These are phyloP conservation scores for Spilosoma lubricipeda DNA, from an alignment of 2,888 invertebrate genomes.

Conservation along the genomic window DNA sequence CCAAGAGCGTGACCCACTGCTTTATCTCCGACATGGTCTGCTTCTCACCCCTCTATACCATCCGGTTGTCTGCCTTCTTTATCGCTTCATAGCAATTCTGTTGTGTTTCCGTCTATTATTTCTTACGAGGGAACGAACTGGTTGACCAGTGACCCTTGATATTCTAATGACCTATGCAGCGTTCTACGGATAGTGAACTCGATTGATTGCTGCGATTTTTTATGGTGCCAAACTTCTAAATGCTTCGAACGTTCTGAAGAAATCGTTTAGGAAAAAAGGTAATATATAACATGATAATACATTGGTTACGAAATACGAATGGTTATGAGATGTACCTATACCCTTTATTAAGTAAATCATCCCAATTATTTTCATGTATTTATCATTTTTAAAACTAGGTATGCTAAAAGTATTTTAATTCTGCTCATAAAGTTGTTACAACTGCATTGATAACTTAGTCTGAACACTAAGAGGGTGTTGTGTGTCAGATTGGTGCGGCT, in stretches of 20 bases:
- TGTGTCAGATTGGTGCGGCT: too few relatives aligned
- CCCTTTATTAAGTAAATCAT: too few relatives aligned
- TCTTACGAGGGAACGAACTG: conserved; percentile 67
- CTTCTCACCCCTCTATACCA: conserved; percentile 71
- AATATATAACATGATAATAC: background rate
- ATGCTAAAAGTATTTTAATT: too few relatives aligned
- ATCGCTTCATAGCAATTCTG: conserved; percentile 54
- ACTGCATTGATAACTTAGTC: too few relatives aligned
- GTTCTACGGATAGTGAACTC: conserved; percentile 30
- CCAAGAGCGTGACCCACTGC: conserved; percentile 46
- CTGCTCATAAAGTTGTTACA: too few relatives aligned
- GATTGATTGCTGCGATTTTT: conserved; percentile 6
- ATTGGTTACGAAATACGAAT: too few relatives aligned
- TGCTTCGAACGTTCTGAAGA: background rate
- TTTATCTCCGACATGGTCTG: conserved; percentile 69
- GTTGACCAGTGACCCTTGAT: conserved; percentile 70
- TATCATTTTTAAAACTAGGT: too few relatives aligned
- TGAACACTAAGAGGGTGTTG: too few relatives aligned
- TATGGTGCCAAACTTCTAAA: background rate
- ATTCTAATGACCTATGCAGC: conserved; percentile 35
- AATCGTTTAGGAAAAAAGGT: background rate
- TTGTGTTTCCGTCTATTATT: conserved; percentile 74
- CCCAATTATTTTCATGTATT: too few relatives aligned
- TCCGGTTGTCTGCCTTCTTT: conserved; percentile 60
- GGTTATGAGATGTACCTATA: too few relatives aligned